Conservation (phyloP, 2,888 invertebrate species). For the Ophioninae sp. region DNA sequence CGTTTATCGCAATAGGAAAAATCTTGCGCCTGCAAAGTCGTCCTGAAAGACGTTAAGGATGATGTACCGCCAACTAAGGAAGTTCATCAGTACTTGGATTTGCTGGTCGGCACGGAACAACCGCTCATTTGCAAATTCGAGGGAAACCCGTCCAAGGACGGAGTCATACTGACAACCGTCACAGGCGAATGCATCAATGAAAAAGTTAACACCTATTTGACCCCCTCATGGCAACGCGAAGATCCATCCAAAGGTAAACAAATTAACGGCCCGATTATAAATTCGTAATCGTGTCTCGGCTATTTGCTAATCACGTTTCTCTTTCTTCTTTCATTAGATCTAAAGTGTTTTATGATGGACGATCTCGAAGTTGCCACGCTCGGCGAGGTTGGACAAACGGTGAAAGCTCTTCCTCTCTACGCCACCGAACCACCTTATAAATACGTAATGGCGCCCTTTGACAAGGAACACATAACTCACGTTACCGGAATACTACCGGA, state of each 20-base stretch:
- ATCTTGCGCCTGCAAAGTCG: slow-evolving; percentile 66
- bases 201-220: slow-evolving; percentile 67
- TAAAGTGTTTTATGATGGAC: slow-evolving; percentile 65
- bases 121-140: slow-evolving; percentile 70
- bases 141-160: slow-evolving; percentile 66
- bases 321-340: not conserved
- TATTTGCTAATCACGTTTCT: not conserved
- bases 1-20: slow-evolving; percentile 33
- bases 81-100: slow-evolving; percentile 67
- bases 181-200: slow-evolving; percentile 72
- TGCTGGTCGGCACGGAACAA: slow-evolving; percentile 67
- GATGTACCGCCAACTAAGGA: slow-evolving; percentile 72
- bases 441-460: slow-evolving; percentile 67
- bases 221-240: slow-evolving; percentile 69
- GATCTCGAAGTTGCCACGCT: slow-evolving; percentile 66
- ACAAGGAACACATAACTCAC: slow-evolving; percentile 69
- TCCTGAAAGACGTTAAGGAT: slow-evolving; percentile 69
- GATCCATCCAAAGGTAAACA: slow-evolving; percentile 36
- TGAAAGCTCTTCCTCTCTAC: slow-evolving; percentile 62
- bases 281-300: not conserved
- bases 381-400: slow-evolving; percentile 68
- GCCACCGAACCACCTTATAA: slow-evolving; percentile 40
- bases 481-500: slow-evolving; percentile 65
- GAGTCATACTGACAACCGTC: slow-evolving; percentile 65
- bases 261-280: not conserved